Percentiles rank a stretch among this genome's conserved stretches.
These are phyloP conservation scores for Leptopilina myrica DNA, from an alignment of 2,888 invertebrate genomes.

Conservation along the genomic window DNA sequence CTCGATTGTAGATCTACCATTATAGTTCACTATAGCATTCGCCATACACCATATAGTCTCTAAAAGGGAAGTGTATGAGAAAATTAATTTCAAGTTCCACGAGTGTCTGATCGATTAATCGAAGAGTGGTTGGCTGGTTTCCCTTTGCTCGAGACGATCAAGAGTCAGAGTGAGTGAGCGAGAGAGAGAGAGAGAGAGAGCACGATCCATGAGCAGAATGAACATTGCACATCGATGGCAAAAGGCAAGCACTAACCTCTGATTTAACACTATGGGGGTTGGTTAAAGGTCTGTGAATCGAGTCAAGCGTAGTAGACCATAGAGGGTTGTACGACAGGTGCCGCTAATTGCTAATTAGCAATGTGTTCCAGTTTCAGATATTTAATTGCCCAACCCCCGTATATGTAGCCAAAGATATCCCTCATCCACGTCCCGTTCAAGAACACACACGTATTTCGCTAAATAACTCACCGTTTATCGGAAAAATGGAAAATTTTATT, in stretches of 20 bases:
- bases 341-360: slow-evolving; percentile 55
- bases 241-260: slow-evolving; percentile 20
- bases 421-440: not conserved
- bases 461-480: too few relatives aligned
- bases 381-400: not conserved
- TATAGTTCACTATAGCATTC: too few relatives aligned
- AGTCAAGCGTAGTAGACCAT: not conserved
- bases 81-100: slow-evolving; percentile 20
- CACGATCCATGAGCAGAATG: slow-evolving; percentile 4
- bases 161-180: not conserved
- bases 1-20: too few relatives aligned
- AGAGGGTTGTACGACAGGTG: slow-evolving; percentile 22
- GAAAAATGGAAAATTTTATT: too few relatives aligned
- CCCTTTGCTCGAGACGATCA: not conserved
- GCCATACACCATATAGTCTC: too few relatives aligned
- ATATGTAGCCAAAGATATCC: not conserved
- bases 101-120: slow-evolving; percentile 20
- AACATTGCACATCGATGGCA: slow-evolving; percentile 2
- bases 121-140: not conserved
- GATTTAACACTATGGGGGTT: slow-evolving; percentile 10
- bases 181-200: too few relatives aligned
- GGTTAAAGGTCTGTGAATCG: not conserved
- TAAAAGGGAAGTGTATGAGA: not conserved
- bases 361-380: slow-evolving; percentile 37
- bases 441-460: too few relatives aligned